phyloP scores from a whole-genome alignment of 2,888 invertebrate genomes.

The Andrena chrysosceles region DNA sequence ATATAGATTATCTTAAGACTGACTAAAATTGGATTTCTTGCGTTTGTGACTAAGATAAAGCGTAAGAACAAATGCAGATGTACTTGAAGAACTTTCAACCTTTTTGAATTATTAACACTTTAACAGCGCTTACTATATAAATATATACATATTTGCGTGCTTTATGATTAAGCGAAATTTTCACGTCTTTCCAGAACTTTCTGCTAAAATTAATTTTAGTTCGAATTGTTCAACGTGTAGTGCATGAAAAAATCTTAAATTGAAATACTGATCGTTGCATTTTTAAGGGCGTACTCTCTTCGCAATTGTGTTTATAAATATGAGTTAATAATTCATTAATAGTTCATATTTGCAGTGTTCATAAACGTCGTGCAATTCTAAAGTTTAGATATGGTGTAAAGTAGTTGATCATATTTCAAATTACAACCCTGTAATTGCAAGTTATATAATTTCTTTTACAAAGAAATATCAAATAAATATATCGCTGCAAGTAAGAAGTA shows the following conservation, averaged over 20 bases:
- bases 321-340: conserved; percentile 21
- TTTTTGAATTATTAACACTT: conserved; percentile 31
- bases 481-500: conserved; percentile 7
- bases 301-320: conserved; percentile 25
- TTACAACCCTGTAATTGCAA: neutral
- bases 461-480: conserved; percentile 3
- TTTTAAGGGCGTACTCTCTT: conserved; percentile 20
- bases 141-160: conserved; percentile 35
- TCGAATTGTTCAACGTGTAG: conserved; percentile 44
- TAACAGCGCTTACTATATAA: conserved; percentile 35
- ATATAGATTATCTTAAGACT: conserved; percentile 45
- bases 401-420: neutral
- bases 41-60: conserved; percentile 30
- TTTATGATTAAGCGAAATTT: conserved; percentile 22
- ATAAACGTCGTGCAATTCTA: conserved; percentile 18
- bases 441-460: conserved; percentile 11
- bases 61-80: conserved; percentile 32
- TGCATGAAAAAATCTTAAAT: conserved; percentile 8
- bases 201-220: conserved; percentile 50
- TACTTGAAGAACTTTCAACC: conserved; percentile 8
- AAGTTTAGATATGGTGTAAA: conserved; percentile 5
- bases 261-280: conserved; percentile 19
- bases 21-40: conserved; percentile 46
- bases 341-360: conserved; percentile 27
- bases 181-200: conserved; percentile 41